A percentile compares a stretch with the other conserved stretches of the same genome.
Evolutionary conservation across 2,113 vertebrate species (phyloP).

Genomic region (Gambusia holbrooki): DNA sequence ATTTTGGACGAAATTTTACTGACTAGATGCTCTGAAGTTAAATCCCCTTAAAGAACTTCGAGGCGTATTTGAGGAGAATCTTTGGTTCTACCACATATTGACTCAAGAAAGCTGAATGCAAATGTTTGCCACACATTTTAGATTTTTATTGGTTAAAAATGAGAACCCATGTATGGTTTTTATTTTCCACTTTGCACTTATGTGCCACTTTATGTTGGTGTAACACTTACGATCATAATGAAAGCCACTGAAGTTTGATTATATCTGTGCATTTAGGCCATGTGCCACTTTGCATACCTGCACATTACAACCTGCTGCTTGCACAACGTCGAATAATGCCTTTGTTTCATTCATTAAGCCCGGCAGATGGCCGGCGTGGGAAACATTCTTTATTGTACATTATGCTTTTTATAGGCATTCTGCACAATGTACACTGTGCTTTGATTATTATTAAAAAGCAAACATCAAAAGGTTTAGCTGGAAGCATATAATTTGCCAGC

Average conservation of each 20-base stretch:
- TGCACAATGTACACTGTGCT: slow-evolving; percentile 28
- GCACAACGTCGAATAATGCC: slow-evolving; percentile 31
- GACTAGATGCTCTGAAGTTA: too few species aligned
- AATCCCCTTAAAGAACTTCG: too few species aligned
- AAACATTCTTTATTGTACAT: slow-evolving; percentile 32
- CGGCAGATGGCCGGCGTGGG: slow-evolving; percentile 25
- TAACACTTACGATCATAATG: not conserved
- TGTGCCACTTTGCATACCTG: slow-evolving; percentile 5
- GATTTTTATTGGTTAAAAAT: not conserved
- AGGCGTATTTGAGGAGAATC: too few species aligned
- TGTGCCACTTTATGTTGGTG: not conserved
- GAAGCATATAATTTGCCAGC: slow-evolving; percentile 25
- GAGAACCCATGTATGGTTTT: not conserved
- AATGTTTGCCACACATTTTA: too few species aligned
- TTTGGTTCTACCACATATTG: too few species aligned
- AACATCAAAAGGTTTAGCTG: slow-evolving; percentile 46
- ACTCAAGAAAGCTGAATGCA: too few species aligned
- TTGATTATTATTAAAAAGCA: slow-evolving; percentile 40
- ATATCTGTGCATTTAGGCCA: not conserved
- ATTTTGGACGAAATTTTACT: too few species aligned
- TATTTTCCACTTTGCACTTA: not conserved
- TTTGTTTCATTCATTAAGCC: slow-evolving; percentile 46
- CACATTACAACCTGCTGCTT: slow-evolving; percentile 14
- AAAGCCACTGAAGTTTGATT: not conserved
- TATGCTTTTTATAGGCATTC: slow-evolving; percentile 34